Evolutionary conservation across 1,140 invertebrate genomes (phyloP).

Genomic region (Bombus pascuorum): DNA sequence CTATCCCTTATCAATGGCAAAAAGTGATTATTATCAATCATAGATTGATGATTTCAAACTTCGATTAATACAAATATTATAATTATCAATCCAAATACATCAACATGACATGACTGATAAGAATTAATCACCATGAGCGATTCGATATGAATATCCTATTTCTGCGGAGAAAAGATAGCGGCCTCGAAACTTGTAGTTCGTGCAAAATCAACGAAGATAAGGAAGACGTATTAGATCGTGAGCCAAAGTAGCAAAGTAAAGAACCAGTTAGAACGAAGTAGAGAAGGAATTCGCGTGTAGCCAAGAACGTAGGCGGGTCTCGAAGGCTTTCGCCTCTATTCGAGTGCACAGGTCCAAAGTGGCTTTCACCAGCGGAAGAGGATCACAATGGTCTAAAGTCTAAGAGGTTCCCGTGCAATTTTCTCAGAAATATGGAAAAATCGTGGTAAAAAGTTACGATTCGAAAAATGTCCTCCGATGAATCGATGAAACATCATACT

Average conservation of each 20-base stretch:
- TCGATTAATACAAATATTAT: no score
- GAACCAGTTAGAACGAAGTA: conserved; percentile 32
- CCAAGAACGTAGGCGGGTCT: conserved; percentile 58
- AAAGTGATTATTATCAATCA: background rate
- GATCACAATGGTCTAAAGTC: conserved; percentile 32
- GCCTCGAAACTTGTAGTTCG: background rate
- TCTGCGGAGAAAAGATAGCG: background rate
- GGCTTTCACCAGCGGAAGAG: conserved; percentile 62
- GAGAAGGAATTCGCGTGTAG: conserved; percentile 51
- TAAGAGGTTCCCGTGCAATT: conserved; percentile 48
- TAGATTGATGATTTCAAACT: background rate
- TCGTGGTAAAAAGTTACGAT: background rate
- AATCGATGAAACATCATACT: background rate
- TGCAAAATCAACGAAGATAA: conserved; percentile 7
- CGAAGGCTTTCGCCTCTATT: conserved; percentile 59
- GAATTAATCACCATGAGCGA: background rate
- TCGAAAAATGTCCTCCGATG: background rate
- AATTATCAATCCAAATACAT: no score
- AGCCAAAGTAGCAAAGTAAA: conserved; percentile 7
- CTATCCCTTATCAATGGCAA: background rate
- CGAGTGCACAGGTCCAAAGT: conserved; percentile 36
- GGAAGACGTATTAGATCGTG: conserved; percentile 17
- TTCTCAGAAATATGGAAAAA: conserved; percentile 5
- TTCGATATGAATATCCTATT: background rate
- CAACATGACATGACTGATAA: background rate